A percentile compares a stretch with the other conserved stretches of the same genome.
phyloP scores from a whole-genome alignment of 2,888 invertebrate genomes.

The Melitaea athalia region DNA sequence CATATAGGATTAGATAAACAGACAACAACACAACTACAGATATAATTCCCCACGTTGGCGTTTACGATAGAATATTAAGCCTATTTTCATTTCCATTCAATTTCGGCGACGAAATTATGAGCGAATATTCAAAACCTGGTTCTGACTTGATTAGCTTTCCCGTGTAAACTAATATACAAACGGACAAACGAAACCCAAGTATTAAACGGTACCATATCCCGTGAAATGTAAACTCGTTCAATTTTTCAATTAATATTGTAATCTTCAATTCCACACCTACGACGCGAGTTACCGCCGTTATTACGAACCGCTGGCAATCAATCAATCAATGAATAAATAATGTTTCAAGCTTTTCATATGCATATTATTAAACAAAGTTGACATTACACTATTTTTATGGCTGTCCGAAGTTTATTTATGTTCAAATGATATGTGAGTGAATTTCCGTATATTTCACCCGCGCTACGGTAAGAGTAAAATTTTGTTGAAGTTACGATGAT shows the following conservation, averaged over 20 bases:
- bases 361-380: neutral
- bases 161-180: conserved; percentile 20
- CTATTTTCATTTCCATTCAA: conserved; percentile 18
- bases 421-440: neutral
- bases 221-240: neutral
- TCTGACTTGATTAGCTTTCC: conserved; percentile 25
- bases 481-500: too few relatives aligned
- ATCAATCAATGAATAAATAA: neutral
- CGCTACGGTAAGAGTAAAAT: too few relatives aligned
- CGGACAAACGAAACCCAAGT: conserved; percentile 16
- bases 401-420: neutral
- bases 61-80: conserved; percentile 21
- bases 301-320: neutral
- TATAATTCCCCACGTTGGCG: neutral
- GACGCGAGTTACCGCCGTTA: neutral
- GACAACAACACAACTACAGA: conserved; percentile 1
- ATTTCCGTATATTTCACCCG: too few relatives aligned
- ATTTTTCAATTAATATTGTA: conserved; percentile 18
- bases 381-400: neutral
- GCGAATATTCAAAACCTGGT: conserved; percentile 25
- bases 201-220: neutral
- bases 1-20: neutral
- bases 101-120: conserved; percentile 21
- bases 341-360: neutral
- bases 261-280: conserved; percentile 7